Base-by-base conservation (phyloP, 2,113 vertebrate genomes). In the Sporophila hypoxantha region DNA sequence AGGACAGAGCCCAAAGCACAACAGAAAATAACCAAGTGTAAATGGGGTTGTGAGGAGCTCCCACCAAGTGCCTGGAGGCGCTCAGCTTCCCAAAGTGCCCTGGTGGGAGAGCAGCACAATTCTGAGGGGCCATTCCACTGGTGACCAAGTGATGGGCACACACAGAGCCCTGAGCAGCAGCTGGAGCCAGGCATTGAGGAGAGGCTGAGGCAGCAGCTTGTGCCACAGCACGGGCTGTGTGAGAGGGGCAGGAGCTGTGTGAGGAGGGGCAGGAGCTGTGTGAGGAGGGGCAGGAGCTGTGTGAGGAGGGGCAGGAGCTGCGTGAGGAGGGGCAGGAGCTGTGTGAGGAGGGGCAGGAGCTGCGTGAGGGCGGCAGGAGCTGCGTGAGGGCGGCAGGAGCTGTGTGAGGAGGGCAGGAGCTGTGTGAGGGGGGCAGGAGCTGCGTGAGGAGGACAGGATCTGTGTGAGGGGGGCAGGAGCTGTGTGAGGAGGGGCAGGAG, bases 141-240 rank as follows among this genome's bases (percentile, higher is more conserved):
- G 5, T 21, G 65, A 65, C 27, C 14, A 39, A 76, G 60, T 0
- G 19, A 66, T 39, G 17, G 37, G 27, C 60, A 29, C 46, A 27
- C 37, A 25, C 68, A 47, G 5, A 2, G 1, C 36, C 83, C 81
- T 27, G 55, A 34, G 86, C 36, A 12, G 65, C 29, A 2, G 1
- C 25, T 8, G 53, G 7, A 60, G 64, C 0, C 0, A 4, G 0
- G 76, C 37, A 26, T 6, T 4, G 4, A 47, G 82, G 0, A 0
- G 80, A 13, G 16, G 82, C 76, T 34, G 88, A 34, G 41, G 64
- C 64, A 34, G 59, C 78, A 47, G 0, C 10, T 12, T 1, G 3
- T 7, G 73, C 60, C 8, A 29, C 76, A 14, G 8, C 29, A 1
- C 0, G 0, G 3, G 41, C 71, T 6, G 17, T 11, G 55, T 4